Conservation (phyloP, 2,888 invertebrate species). For the Trimorus sp. region DNA sequence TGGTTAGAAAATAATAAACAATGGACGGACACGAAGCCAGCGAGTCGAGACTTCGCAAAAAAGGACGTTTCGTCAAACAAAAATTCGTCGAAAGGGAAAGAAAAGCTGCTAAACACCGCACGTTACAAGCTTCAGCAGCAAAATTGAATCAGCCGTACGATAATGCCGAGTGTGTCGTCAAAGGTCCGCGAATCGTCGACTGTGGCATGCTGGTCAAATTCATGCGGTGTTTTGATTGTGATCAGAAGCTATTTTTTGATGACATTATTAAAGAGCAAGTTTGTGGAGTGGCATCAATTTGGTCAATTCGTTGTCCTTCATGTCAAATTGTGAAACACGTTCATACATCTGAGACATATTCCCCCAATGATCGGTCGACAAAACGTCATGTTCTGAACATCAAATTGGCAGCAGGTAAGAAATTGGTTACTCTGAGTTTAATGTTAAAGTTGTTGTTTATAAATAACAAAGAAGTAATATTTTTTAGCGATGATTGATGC, state of each 20-base stretch:
- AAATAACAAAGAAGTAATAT: too few relatives aligned
- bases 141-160: too few relatives aligned
- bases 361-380: neutral
- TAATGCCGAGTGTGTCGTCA: neutral
- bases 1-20: too few relatives aligned
- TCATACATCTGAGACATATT: neutral
- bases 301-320: constrained; percentile 16
- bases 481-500: constrained; percentile 26
- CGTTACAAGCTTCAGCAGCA: too few relatives aligned
- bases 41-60: too few relatives aligned
- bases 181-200: constrained; percentile 1
- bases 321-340: neutral
- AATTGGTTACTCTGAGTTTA: too few relatives aligned
- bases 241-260: neutral
- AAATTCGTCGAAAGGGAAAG: too few relatives aligned
- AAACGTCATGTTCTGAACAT: constrained; percentile 21
- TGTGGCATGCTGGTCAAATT: neutral
- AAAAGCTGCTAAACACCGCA: too few relatives aligned
- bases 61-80: too few relatives aligned
- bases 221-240: constrained; percentile 12
- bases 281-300: constrained; percentile 11
- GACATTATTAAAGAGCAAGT: constrained; percentile 25
- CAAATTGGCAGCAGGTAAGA: constrained; percentile 30
- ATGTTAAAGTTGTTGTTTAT: too few relatives aligned
- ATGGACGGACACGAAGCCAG: too few relatives aligned